These are phyloP conservation scores for Coronaproctus castanopsis DNA, from an alignment of 2,888 invertebrate species.

Conservation along the genomic window DNA sequence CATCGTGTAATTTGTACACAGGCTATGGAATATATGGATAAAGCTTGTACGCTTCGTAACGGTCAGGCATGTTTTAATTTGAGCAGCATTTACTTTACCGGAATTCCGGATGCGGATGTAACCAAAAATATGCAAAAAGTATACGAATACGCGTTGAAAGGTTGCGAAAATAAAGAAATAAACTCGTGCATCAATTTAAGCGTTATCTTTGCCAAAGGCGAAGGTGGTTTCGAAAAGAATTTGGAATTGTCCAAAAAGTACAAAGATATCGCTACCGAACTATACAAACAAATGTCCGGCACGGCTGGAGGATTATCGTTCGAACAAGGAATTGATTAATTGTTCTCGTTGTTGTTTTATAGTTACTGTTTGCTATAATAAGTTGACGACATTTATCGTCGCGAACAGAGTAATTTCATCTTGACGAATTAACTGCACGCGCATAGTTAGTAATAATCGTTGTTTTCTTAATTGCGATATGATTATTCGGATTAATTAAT, in stretches of 20 bases:
- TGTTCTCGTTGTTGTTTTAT: too few species aligned
- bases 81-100: conserved; percentile 55
- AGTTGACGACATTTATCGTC: too few species aligned
- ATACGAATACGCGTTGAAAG: conserved; percentile 51
- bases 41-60: conserved; percentile 33
- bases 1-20: too few species aligned
- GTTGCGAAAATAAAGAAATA: conserved; percentile 58
- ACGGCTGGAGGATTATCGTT: conserved; percentile 8
- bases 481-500: too few species aligned
- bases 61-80: conserved; percentile 59
- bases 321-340: conserved; percentile 1
- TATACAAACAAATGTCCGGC: conserved; percentile 39
- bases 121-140: conserved; percentile 51
- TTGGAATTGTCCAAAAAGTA: conserved; percentile 47
- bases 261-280: conserved; percentile 44
- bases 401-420: too few species aligned
- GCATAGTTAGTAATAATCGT: too few species aligned
- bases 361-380: too few species aligned
- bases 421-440: too few species aligned
- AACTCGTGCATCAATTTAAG: conserved; percentile 78
- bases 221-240: conserved; percentile 63
- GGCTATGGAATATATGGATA: conserved; percentile 33
- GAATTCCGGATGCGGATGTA: conserved; percentile 32
- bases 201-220: conserved; percentile 65
- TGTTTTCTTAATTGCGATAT: too few species aligned